Percentiles rank a stretch among this genome's conserved stretches.
These are phyloP conservation scores for Addax nasomaculatus DNA, from an alignment of 2,113 vertebrate species.

Conservation along the genomic window DNA sequence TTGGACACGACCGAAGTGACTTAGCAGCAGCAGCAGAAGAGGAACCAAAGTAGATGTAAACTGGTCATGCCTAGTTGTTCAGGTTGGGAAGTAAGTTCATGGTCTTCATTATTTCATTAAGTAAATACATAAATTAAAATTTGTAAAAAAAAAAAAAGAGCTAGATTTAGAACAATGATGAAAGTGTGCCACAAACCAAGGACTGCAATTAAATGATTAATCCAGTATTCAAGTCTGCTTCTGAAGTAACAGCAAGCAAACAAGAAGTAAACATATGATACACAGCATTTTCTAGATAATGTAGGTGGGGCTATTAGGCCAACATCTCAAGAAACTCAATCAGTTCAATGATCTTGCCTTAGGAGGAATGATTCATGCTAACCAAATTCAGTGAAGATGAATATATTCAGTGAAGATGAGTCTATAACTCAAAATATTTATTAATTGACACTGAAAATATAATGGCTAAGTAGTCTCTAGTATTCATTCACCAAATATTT, in stretches of 20 bases:
- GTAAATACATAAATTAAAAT: background rate
- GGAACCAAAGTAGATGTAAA: background rate
- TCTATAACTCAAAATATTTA: background rate
- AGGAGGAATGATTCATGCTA: background rate
- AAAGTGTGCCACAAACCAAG: background rate
- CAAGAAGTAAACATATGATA: background rate
- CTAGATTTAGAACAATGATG: background rate
- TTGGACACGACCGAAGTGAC: no score
- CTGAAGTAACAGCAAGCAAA: background rate
- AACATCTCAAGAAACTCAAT: background rate
- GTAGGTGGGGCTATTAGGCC: background rate
- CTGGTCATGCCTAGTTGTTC: background rate
- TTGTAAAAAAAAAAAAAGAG: background rate
- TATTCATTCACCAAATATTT: background rate
- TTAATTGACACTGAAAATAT: background rate
- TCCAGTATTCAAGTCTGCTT: background rate
- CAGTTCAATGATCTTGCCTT: background rate
- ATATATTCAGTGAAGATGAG: background rate
- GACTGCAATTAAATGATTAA: background rate
- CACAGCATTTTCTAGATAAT: background rate
- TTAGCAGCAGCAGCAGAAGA: no score
- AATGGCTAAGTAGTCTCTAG: background rate
- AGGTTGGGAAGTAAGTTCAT: background rate
- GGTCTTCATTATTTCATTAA: background rate
- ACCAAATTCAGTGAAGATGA: background rate